Conservation (phyloP, 2,797 vertebrate species). For the Urophycis tenuis region DNA sequence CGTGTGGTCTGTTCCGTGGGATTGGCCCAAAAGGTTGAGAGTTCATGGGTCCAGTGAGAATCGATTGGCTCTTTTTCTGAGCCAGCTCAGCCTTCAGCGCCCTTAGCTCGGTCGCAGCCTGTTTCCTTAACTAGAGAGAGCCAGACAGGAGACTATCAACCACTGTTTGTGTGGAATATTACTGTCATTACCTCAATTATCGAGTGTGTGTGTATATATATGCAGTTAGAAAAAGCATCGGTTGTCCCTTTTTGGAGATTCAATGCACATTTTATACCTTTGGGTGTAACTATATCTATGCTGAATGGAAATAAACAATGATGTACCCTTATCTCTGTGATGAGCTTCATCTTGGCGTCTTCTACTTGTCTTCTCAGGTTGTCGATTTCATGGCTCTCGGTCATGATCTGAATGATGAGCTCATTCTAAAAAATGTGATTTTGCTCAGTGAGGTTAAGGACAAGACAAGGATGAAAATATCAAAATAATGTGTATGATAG, state of each 20-base stretch:
- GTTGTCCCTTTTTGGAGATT: background rate
- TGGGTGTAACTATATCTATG: background rate
- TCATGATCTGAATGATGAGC: slow-evolving; percentile 83
- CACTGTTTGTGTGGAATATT: background rate
- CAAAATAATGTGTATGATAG: background rate
- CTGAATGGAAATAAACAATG: background rate
- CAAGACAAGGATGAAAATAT: background rate
- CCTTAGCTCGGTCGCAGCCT: slow-evolving; percentile 76
- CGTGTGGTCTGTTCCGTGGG: slow-evolving; percentile 12
- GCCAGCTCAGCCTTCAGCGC: slow-evolving; percentile 79
- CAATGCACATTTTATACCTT: background rate
- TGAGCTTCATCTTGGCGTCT: slow-evolving; percentile 82
- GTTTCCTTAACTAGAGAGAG: slow-evolving; percentile 76
- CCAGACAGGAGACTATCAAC: background rate
- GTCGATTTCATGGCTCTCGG: slow-evolving; percentile 78
- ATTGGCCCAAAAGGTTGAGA: slow-evolving; percentile 23
- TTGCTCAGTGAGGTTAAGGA: background rate
- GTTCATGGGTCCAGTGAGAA: slow-evolving; percentile 39
- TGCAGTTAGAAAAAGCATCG: background rate
- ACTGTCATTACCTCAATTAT: background rate
- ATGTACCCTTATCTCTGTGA: slow-evolving; percentile 82
- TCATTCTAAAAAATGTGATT: slow-evolving; percentile 73
- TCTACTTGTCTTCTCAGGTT: slow-evolving; percentile 81
- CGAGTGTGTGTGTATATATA: background rate
- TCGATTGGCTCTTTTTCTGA: slow-evolving; percentile 78